These are phyloP conservation scores for Sinella curviseta DNA, from an alignment of 1,140 invertebrate genomes.

Conservation along the genomic window DNA sequence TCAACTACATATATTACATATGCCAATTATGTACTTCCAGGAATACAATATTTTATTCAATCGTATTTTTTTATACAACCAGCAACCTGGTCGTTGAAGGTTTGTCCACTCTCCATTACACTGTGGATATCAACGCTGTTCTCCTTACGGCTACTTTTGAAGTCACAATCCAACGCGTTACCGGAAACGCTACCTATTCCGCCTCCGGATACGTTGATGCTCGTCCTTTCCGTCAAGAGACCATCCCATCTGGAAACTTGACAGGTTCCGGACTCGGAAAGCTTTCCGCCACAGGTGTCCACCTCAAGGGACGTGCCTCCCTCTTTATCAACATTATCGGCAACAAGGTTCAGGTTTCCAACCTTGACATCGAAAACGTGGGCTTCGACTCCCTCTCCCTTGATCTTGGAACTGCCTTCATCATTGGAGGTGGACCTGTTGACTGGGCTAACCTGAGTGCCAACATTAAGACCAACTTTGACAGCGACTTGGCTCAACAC, in stretches of 20 bases:
- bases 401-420: background rate
- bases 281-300: background rate
- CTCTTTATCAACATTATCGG: slow-evolving; percentile 24
- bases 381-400: background rate
- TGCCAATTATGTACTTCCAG: no score
- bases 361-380: background rate
- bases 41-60: no score
- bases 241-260: slow-evolving; percentile 7
- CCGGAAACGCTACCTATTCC: background rate
- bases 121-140: background rate
- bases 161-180: background rate
- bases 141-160: background rate
- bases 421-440: background rate
- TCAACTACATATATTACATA: no score
- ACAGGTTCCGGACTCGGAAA: background rate
- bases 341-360: background rate
- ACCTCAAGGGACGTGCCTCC: background rate
- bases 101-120: background rate
- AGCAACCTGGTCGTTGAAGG: background rate
- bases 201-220: slow-evolving; percentile 11
- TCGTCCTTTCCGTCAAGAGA: background rate
- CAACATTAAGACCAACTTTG: slow-evolving; percentile 1
- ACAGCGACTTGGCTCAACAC: background rate
- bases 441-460: background rate
- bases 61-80: no score